Percentiles rank a stretch among this genome's conserved stretches.
phyloP scores from a whole-genome alignment of 1,140 invertebrate species.

The Linepithema humile region DNA sequence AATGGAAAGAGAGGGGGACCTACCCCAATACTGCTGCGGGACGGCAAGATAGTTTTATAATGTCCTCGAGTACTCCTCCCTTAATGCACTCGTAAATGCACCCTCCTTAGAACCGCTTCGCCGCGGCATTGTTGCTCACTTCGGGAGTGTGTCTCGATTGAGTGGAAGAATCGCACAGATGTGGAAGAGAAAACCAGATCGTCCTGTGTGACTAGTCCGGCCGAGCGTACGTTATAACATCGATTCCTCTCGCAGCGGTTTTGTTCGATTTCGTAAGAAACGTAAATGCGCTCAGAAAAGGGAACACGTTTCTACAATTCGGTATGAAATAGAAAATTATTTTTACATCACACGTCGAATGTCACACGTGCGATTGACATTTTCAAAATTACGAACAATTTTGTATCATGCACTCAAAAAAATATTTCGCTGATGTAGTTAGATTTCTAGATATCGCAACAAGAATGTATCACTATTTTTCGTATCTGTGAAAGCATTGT shows the following conservation, averaged over 20 bases:
- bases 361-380: no score
- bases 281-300: no score
- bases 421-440: no score
- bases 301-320: no score
- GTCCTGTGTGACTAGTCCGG: constrained; percentile 56
- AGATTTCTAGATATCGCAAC: no score
- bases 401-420: no score
- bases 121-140: constrained; percentile 72
- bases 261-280: background rate
- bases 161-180: constrained; percentile 66
- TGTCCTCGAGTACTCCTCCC: constrained; percentile 75
- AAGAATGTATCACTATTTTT: no score
- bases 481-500: no score
- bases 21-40: constrained; percentile 67
- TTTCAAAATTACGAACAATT: no score
- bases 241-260: constrained; percentile 17
- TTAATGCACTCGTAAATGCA: constrained; percentile 73
- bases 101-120: constrained; percentile 44
- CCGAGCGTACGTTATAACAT: constrained; percentile 53
- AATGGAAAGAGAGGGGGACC: constrained; percentile 64
- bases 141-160: constrained; percentile 41
- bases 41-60: constrained; percentile 74
- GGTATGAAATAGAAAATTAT: no score
- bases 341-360: no score
- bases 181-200: constrained; percentile 46